These are phyloP conservation scores for Montipora capitata DNA, from an alignment of 92 coral and sea anemone species.

Conservation along the genomic window DNA sequence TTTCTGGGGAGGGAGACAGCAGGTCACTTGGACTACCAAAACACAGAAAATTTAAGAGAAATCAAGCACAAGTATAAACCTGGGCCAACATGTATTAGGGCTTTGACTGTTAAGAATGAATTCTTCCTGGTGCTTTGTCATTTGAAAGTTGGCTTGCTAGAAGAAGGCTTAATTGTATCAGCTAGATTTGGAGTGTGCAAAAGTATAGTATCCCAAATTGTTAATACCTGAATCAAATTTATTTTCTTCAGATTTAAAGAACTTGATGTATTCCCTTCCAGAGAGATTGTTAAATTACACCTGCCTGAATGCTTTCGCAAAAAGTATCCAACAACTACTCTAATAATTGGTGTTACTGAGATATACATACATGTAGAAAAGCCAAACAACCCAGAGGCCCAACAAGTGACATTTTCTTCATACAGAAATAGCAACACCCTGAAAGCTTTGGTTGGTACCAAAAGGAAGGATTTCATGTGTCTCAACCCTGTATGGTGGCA, in stretches of 20 bases:
- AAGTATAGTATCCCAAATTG: conserved; percentile 49
- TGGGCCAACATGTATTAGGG: conserved; percentile 67
- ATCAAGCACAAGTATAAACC: conserved; percentile 37
- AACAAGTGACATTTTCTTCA: conserved; percentile 38
- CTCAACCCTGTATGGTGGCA: conserved; percentile 71
- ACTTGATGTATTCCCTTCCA: conserved; percentile 70
- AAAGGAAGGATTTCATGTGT: conserved; percentile 68
- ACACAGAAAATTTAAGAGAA: conserved; percentile 15
- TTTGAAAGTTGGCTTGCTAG: conserved; percentile 68
- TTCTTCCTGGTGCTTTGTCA: conserved; percentile 6
- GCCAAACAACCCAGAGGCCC: too few species aligned
- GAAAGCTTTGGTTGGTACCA: conserved; percentile 43
- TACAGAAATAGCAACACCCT: conserved; percentile 61
- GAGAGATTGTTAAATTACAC: conserved; percentile 62
- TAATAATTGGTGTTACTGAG: conserved; percentile 75
- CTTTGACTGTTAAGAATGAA: conserved; percentile 51
- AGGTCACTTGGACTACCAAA: conserved; percentile 49
- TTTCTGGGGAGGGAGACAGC: conserved; percentile 77
- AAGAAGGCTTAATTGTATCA: conserved; percentile 75
- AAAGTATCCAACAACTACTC: conserved; percentile 58
- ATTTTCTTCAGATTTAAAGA: conserved; percentile 66
- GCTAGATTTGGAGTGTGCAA: conserved; percentile 67
- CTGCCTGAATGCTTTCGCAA: conserved; percentile 70
- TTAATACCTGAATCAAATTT: conserved; percentile 67
- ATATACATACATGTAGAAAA: too few species aligned